Percentiles rank a stretch among this genome's conserved stretches.
Conservation (phyloP, 2,797 vertebrate genomes). For the Epinephelus coioides region DNA sequence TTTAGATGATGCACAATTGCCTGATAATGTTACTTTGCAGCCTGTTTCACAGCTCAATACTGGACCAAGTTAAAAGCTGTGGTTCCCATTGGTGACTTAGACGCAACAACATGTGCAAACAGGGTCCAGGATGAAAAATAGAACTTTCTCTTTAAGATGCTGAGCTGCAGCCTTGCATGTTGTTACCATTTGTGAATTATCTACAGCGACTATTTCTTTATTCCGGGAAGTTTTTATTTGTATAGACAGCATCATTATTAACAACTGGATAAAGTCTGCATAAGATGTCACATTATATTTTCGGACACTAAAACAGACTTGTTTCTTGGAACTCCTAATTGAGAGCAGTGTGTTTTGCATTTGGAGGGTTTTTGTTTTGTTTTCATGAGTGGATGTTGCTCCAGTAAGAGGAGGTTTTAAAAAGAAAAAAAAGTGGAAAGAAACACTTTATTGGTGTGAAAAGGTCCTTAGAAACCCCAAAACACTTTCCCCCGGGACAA, state of each 20-base stretch:
- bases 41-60: too few relatives aligned
- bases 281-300: constrained; percentile 54
- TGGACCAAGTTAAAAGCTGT: too few relatives aligned
- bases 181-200: constrained; percentile 40
- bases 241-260: constrained; percentile 49
- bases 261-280: constrained; percentile 39
- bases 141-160: not conserved
- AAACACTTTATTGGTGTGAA: constrained; percentile 73
- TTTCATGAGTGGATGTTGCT: constrained; percentile 45
- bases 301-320: constrained; percentile 52
- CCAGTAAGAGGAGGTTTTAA: constrained; percentile 39
- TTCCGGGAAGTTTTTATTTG: constrained; percentile 44
- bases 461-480: constrained; percentile 67
- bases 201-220: constrained; percentile 14
- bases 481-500: constrained; percentile 65
- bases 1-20: too few relatives aligned
- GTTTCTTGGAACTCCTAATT: constrained; percentile 44
- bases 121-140: too few relatives aligned
- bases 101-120: too few relatives aligned
- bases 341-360: constrained; percentile 49
- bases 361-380: constrained; percentile 42
- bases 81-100: too few relatives aligned
- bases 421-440: constrained; percentile 50
- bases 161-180: constrained; percentile 1
- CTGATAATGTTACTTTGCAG: too few relatives aligned